Evolutionary conservation across 1,140 invertebrate genomes (phyloP).

Genomic region (Agrypnia vestita): DNA sequence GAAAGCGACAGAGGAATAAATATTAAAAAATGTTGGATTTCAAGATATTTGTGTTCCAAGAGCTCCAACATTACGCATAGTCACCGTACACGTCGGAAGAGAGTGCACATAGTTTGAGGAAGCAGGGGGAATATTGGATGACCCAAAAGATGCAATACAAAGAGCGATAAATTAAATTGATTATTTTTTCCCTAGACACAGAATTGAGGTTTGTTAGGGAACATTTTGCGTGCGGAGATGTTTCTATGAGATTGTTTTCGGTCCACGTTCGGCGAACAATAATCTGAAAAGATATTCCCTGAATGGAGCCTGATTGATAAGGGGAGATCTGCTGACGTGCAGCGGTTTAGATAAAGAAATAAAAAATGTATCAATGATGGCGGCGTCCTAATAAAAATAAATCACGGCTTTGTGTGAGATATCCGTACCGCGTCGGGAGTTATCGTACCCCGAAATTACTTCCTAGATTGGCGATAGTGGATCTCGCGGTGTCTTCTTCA

Average conservation of each 20-base stretch:
- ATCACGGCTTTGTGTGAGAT: no score
- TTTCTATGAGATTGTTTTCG: background rate
- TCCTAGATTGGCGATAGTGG: no score
- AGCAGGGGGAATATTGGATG: background rate
- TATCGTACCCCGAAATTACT: no score
- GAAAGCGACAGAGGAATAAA: no score
- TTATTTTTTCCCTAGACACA: slow-evolving; percentile 12
- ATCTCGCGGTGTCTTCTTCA: no score
- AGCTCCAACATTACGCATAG: background rate
- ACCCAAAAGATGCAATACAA: slow-evolving; percentile 35
- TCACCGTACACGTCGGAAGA: background rate
- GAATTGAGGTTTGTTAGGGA: background rate
- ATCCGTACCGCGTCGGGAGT: no score
- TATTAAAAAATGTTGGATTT: no score
- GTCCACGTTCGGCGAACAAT: background rate
- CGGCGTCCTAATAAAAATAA: no score
- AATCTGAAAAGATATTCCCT: background rate
- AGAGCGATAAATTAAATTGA: slow-evolving; percentile 14
- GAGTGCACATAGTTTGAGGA: slow-evolving; percentile 7
- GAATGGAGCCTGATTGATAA: background rate
- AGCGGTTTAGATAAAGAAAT: no score
- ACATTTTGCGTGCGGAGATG: background rate
- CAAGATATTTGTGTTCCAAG: background rate
- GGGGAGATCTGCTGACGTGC: background rate
- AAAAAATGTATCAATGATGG: no score